phyloP scores from a whole-genome alignment of 1,140 invertebrate genomes.

The Onthophagus taurus region DNA sequence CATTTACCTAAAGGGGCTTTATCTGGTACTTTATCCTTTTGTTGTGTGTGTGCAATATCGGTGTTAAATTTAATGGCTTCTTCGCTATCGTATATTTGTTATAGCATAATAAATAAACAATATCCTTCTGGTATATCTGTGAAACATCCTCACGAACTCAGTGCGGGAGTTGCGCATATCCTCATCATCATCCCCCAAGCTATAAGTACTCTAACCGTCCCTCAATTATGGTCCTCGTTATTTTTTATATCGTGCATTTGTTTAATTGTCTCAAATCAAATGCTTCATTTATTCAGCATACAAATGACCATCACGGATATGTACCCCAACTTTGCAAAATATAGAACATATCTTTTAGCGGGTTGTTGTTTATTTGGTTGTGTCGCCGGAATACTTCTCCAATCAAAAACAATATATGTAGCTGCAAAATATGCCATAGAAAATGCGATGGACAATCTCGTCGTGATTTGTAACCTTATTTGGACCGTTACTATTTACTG shows the following conservation, averaged over 20 bases:
- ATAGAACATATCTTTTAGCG: neutral
- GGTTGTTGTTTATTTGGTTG: too few relatives aligned
- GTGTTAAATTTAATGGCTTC: neutral
- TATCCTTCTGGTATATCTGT: too few relatives aligned
- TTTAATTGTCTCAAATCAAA: neutral
- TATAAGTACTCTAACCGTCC: neutral
- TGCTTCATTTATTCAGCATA: constrained; percentile 3
- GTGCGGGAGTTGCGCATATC: too few relatives aligned
- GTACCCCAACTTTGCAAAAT: constrained; percentile 5
- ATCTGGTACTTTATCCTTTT: neutral
- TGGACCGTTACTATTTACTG: constrained; percentile 4
- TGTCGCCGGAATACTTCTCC: too few relatives aligned
- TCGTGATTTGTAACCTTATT: too few relatives aligned
- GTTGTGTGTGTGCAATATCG: neutral
- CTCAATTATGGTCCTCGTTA: constrained; percentile 2
- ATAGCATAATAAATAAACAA: too few relatives aligned
- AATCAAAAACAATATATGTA: too few relatives aligned
- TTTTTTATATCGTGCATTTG: neutral
- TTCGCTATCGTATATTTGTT: too few relatives aligned
- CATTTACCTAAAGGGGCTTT: neutral
- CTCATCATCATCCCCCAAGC: neutral
- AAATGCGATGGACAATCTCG: too few relatives aligned
- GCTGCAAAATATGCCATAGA: too few relatives aligned
- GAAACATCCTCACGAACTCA: too few relatives aligned
- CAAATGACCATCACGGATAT: constrained; percentile 1